These are phyloP conservation scores for Limanda limanda DNA, from an alignment of 2,113 vertebrate species.

Conservation along the genomic window DNA sequence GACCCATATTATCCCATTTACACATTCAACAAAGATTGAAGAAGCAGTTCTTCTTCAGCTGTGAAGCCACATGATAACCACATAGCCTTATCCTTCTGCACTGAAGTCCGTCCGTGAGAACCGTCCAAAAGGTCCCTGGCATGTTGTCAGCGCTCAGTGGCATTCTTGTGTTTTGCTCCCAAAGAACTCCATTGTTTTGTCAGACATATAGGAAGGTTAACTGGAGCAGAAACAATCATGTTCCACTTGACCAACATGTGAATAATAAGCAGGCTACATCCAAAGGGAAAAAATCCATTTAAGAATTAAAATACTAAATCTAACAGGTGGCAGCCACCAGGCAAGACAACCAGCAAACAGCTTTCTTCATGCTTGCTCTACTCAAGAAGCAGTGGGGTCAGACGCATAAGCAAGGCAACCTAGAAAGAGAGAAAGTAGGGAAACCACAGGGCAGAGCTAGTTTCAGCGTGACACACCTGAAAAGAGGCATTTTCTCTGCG, in stretches of 20 bases:
- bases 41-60: conserved; percentile 25
- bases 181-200: conserved; percentile 68
- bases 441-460: conserved; percentile 42
- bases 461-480: conserved; percentile 75
- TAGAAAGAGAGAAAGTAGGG: conserved; percentile 33
- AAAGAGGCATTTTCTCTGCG: conserved; percentile 57
- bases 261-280: conserved; percentile 26
- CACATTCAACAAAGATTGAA: conserved; percentile 47
- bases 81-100: conserved; percentile 28
- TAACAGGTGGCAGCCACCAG: not conserved
- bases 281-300: conserved; percentile 7
- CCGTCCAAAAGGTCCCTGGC: conserved; percentile 59
- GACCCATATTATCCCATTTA: conserved; percentile 62
- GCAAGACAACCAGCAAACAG: conserved; percentile 9
- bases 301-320: conserved; percentile 18
- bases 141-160: conserved; percentile 54
- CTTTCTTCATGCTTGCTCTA: conserved; percentile 14
- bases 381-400: not conserved
- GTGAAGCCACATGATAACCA: conserved; percentile 24
- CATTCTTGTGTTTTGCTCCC: conserved; percentile 53
- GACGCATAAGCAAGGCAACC: conserved; percentile 28
- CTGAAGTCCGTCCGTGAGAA: conserved; percentile 51
- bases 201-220: conserved; percentile 75
- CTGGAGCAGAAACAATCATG: conserved; percentile 83
- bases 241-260: conserved; percentile 44